A percentile compares a stretch with the other conserved stretches of the same genome.
Evolutionary conservation across 2,797 vertebrate genomes (phyloP).

Genomic region (Acanthis flammea): DNA sequence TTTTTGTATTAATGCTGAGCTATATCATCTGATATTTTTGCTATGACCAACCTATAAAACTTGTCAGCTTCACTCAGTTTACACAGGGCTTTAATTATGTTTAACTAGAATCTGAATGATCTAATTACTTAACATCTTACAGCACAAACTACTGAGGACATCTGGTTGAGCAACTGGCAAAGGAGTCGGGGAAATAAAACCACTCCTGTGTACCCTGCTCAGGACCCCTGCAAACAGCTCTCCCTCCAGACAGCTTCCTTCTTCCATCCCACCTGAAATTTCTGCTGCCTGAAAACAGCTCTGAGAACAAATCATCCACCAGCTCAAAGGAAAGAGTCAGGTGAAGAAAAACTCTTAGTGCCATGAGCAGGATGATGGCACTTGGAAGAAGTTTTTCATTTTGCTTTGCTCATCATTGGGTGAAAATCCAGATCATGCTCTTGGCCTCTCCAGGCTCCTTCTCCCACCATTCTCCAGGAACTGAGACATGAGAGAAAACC

Average conservation of each 20-base stretch:
- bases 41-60: conserved; percentile 68
- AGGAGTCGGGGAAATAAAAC: neutral
- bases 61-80: conserved; percentile 75
- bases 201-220: neutral
- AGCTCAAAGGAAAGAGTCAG: neutral
- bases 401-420: neutral
- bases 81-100: conserved; percentile 75
- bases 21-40: conserved; percentile 63
- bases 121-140: conserved; percentile 75
- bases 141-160: conserved; percentile 69
- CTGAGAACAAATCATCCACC: neutral
- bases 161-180: conserved; percentile 69
- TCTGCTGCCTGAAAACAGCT: neutral
- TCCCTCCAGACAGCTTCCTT: neutral
- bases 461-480: neutral
- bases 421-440: neutral
- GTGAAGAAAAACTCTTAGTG: neutral
- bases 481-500: fast-evolving
- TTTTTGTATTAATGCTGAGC: conserved; percentile 53
- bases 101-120: conserved; percentile 75
- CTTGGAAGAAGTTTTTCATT: neutral
- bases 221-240: neutral
- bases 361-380: neutral
- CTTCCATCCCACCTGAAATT: neutral
- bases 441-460: neutral